phyloP scores from a whole-genome alignment of 2,113 vertebrate genomes.

The Dolichallabes microphthalmus region DNA sequence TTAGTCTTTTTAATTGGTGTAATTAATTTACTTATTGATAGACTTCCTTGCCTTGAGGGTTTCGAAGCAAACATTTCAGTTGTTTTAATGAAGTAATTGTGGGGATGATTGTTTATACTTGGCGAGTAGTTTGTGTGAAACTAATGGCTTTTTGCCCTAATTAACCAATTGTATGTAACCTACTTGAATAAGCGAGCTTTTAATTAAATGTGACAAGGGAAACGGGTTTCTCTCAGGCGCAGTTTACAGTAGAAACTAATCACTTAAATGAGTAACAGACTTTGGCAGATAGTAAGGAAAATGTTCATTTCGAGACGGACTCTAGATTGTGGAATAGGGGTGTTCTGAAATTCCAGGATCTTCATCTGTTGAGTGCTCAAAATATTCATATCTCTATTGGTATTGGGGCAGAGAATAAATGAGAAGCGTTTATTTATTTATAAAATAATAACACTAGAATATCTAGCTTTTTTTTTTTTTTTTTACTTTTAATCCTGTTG shows the following conservation, averaged over 20 bases:
- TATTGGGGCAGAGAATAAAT: background rate
- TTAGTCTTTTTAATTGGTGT: slow-evolving; percentile 53
- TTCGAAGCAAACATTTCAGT: slow-evolving; percentile 58
- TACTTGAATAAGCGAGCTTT: slow-evolving; percentile 83
- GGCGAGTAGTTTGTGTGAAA: slow-evolving; percentile 80
- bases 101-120: slow-evolving; percentile 80
- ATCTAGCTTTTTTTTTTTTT: background rate
- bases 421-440: background rate
- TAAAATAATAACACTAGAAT: background rate
- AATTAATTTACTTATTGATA: slow-evolving; percentile 64
- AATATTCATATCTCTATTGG: background rate
- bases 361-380: background rate
- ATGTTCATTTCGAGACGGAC: slow-evolving; percentile 1
- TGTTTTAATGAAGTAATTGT: slow-evolving; percentile 79
- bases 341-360: background rate
- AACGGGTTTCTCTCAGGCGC: slow-evolving; percentile 67
- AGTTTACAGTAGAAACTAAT: slow-evolving; percentile 72
- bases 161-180: slow-evolving; percentile 81
- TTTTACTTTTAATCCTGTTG: background rate
- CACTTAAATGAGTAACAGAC: slow-evolving; percentile 63
- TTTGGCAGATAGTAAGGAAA: slow-evolving; percentile 60
- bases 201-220: slow-evolving; percentile 85
- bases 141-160: slow-evolving; percentile 77
- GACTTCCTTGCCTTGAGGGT: slow-evolving; percentile 50
- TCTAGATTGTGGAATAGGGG: background rate